Evolutionary conservation across 2,888 invertebrate species (phyloP), one percentile per base, ranked within the genome.

Genomic region (Oscheius onirici): DNA sequence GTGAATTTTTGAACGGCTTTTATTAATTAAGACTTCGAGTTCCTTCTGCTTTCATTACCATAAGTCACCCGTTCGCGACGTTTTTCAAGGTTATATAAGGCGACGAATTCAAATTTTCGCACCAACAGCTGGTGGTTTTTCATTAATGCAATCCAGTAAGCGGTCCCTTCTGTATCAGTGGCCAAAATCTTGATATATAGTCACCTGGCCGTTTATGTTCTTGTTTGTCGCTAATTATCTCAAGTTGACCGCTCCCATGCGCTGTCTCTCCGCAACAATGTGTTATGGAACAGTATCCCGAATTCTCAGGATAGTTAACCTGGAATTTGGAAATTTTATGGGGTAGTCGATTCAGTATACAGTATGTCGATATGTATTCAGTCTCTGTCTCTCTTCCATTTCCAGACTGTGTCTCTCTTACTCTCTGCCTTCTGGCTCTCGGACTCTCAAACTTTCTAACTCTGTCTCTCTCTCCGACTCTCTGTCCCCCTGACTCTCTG

Each of bases 221-320:
- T 60, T 60, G 60, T 60, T 60, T 60, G 60, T 60, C 60, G 43
- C 63, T 46, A 46, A 63, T 63, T 63, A 49, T 63, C 63, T 63
- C 63, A 46, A 6, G 20, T 55, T 55, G 22, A 26, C 54, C 54
- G 54, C 28, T 46, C 46, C 49, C 24, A 44, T 6, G 26, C 28
- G 63, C 46, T 2, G 17, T n/a, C 8, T 22, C 10, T 11, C 11
- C 22, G 46, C 46, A 46, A 5, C 46, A 20, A 46, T 15, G 46
- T 15, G 46, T 46, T 46, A 46, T 46, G 5, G 17, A 34, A 34
- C 34, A 34, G 34, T 34, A 34, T 34, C n/a, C n/a, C 34, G 34
- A 34, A 34, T 34, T 34, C 34, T 34, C 34, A 34, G 34, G 34
- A 34, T 34, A 34, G 34, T 34, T 34, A 34, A 34, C 34, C 34